Percentiles rank a stretch among this genome's conserved stretches.
These are phyloP conservation scores for Scyliorhinus canicula DNA, from an alignment of 2,797 vertebrate genomes.

Conservation along the genomic window DNA sequence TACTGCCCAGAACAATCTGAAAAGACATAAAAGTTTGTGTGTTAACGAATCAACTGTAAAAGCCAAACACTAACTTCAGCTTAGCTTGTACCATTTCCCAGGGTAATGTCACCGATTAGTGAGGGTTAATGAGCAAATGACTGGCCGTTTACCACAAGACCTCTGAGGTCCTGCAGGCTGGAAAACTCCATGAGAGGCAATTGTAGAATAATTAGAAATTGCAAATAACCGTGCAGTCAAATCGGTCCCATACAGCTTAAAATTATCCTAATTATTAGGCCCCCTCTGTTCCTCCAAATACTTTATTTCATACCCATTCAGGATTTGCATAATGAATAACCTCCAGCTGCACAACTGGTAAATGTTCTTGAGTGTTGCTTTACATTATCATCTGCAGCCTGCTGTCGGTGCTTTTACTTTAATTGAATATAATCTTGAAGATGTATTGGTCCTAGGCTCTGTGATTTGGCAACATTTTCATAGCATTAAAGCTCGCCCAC, in stretches of 20 bases:
- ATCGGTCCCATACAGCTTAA: background rate
- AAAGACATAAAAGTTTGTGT: background rate
- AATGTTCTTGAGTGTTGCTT: background rate
- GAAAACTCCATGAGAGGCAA: background rate
- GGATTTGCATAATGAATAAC: constrained; percentile 20
- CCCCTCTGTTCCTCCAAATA: background rate
- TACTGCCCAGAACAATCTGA: background rate
- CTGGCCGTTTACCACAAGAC: background rate
- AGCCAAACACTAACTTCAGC: background rate
- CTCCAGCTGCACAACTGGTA: background rate
- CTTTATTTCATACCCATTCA: constrained; percentile 13
- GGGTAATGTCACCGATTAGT: background rate
- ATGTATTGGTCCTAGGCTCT: background rate
- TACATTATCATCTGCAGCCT: background rate
- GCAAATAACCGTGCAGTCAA: background rate
- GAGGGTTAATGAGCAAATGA: background rate
- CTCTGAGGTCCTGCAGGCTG: background rate
- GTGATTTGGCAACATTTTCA: background rate
- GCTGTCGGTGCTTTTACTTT: background rate
- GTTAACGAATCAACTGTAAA: background rate
- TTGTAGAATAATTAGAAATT: constrained; percentile 23
- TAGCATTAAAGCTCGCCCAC: background rate
- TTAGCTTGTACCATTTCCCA: background rate
- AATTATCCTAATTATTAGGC: background rate
- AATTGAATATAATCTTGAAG: background rate